These are phyloP conservation scores for Encarsia formosa DNA, from an alignment of 2,888 invertebrate species.

Conservation along the genomic window DNA sequence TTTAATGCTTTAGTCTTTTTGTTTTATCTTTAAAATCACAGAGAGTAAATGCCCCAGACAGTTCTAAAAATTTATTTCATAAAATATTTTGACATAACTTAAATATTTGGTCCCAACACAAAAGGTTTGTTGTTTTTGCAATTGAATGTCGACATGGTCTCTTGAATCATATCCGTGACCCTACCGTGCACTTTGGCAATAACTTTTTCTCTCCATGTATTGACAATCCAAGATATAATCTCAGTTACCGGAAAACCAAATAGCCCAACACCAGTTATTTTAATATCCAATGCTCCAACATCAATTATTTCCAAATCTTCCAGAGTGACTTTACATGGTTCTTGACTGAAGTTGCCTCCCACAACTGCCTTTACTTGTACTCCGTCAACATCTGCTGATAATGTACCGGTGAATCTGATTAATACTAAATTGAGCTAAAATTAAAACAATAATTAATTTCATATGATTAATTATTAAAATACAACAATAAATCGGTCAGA, in stretches of 20 bases:
- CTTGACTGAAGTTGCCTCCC: constrained; percentile 27
- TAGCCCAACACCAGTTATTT: constrained; percentile 26
- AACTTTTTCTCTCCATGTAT: not conserved
- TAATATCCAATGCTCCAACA: not conserved
- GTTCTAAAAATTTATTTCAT: no score
- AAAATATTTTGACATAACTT: no score
- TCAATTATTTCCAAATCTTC: constrained; percentile 8
- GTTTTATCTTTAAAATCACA: no score
- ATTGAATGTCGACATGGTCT: not conserved
- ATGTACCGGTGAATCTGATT: constrained; percentile 22
- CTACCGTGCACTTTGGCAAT: not conserved
- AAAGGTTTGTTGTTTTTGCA: not conserved
- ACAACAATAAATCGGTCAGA: constrained; percentile 27
- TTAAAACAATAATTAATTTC: no score
- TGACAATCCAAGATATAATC: not conserved
- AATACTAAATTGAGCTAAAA: constrained; percentile 26
- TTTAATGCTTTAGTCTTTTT: no score
- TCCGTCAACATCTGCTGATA: constrained; percentile 26
- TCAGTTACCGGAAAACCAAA: not conserved
- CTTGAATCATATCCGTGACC: not conserved
- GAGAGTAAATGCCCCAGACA: no score
- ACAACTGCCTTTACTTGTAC: constrained; percentile 21
- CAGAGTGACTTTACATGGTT: constrained; percentile 26
- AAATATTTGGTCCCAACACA: no score
- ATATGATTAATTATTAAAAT: no score